A percentile compares a stretch with the other conserved stretches of the same genome.
Conservation (phyloP, 2,797 vertebrate species). For the Chelon labrosus region DNA sequence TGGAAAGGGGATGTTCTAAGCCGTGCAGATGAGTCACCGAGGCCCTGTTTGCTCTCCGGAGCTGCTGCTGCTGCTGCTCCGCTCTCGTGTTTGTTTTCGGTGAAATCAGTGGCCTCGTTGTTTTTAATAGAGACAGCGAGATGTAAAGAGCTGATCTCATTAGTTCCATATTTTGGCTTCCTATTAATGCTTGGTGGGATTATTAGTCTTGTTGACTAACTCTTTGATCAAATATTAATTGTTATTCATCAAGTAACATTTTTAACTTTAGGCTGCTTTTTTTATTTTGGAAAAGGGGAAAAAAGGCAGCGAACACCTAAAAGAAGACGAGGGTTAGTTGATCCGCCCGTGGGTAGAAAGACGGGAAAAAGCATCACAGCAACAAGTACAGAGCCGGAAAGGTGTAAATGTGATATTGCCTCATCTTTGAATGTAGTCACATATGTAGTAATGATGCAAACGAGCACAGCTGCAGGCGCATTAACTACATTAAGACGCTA, state of each 20-base stretch:
- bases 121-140: slow-evolving; percentile 33
- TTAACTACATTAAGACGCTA: background rate
- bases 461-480: background rate
- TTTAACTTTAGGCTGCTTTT: slow-evolving; percentile 1
- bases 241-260: background rate
- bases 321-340: background rate
- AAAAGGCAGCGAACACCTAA: background rate
- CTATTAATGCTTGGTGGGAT: background rate
- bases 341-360: background rate
- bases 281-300: background rate
- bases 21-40: slow-evolving; percentile 44
- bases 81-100: slow-evolving; percentile 41
- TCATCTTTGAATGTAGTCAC: background rate
- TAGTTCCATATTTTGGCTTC: slow-evolving; percentile 16
- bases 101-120: slow-evolving; percentile 15
- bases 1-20: slow-evolving; percentile 59
- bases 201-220: background rate
- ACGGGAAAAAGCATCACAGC: background rate
- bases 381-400: background rate
- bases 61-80: slow-evolving; percentile 11
- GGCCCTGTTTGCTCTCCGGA: slow-evolving; percentile 48
- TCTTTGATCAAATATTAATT: background rate
- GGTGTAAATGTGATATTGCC: background rate
- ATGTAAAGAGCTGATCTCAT: slow-evolving; percentile 36
- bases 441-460: slow-evolving; percentile 2